These are phyloP conservation scores for Hermaeophaga mercurialis DNA, from an alignment of 2,888 invertebrate species.

Conservation along the genomic window DNA sequence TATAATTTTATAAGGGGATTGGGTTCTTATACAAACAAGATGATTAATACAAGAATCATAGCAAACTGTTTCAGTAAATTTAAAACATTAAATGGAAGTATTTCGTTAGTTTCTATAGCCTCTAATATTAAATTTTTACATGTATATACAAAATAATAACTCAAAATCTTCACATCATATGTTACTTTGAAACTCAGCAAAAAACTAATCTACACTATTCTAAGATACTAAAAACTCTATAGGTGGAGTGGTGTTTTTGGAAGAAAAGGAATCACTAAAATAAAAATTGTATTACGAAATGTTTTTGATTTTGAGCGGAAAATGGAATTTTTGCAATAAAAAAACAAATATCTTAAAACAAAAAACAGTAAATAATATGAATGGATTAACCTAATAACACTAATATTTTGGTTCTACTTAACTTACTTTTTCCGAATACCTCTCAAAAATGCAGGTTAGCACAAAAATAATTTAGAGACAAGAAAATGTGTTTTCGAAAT, in stretches of 20 bases:
- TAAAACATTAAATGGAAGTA: too few relatives aligned
- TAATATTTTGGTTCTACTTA: conserved; percentile 7
- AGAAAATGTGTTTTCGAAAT: conserved; percentile 7
- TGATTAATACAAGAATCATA: too few relatives aligned
- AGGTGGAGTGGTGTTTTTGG: conserved; percentile 24
- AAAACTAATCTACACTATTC: conserved; percentile 15
- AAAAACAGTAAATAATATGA: too few relatives aligned
- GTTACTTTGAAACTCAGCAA: too few relatives aligned
- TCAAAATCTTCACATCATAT: conserved; percentile 3
- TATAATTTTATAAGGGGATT: too few relatives aligned
- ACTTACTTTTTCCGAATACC: conserved; percentile 12
- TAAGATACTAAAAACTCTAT: conserved; percentile 11
- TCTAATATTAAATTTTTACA: too few relatives aligned
- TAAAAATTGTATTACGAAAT: background rate
- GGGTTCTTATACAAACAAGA: too few relatives aligned
- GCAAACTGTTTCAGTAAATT: too few relatives aligned
- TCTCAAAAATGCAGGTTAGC: conserved; percentile 21
- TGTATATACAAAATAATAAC: background rate
- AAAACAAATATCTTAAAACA: background rate
- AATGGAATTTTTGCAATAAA: background rate
- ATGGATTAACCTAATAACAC: background rate
- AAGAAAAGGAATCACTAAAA: conserved; percentile 22
- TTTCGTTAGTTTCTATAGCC: too few relatives aligned
- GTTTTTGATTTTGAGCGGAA: too few relatives aligned
- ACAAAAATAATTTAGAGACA: conserved; percentile 8